A percentile compares a stretch with the other conserved stretches of the same genome.
Evolutionary conservation across 1,140 invertebrate genomes (phyloP).

Genomic region (Orchesella cincta): DNA sequence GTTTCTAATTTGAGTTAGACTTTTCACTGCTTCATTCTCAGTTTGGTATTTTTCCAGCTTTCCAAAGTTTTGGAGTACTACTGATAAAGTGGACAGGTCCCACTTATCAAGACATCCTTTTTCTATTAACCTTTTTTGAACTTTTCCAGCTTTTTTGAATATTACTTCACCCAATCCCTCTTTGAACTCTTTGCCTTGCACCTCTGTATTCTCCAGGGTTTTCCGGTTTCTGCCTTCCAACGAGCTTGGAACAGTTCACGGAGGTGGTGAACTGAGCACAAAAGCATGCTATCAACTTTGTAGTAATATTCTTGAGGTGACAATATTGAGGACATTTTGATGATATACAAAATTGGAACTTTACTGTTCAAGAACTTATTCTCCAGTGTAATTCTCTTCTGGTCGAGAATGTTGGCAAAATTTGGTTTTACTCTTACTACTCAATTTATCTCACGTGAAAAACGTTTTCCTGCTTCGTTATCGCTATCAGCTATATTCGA

Average conservation of each 20-base stretch:
- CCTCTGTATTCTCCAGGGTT: neutral
- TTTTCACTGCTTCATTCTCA: neutral
- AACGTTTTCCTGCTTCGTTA: too few species aligned
- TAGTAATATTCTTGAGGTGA: neutral
- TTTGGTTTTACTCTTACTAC: too few species aligned
- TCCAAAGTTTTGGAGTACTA: neutral
- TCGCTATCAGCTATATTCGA: too few species aligned
- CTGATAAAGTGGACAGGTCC: neutral
- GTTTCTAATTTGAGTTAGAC: neutral
- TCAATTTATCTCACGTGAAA: too few species aligned
- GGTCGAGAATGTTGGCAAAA: too few species aligned
- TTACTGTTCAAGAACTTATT: too few species aligned
- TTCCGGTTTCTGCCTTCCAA: neutral
- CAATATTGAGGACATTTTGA: too few species aligned
- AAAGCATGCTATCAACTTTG: neutral
- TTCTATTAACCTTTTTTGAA: neutral
- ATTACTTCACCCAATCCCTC: neutral
- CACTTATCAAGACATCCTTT: neutral
- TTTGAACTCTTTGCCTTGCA: neutral
- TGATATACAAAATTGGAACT: too few species aligned
- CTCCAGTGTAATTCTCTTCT: too few species aligned
- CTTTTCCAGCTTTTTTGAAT: neutral
- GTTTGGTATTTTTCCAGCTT: neutral
- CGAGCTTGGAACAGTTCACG: neutral
- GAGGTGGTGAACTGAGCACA: neutral